Evolutionary conservation across 2,888 invertebrate genomes (phyloP).

Genomic region (Chaetogeoica ovagalla): DNA sequence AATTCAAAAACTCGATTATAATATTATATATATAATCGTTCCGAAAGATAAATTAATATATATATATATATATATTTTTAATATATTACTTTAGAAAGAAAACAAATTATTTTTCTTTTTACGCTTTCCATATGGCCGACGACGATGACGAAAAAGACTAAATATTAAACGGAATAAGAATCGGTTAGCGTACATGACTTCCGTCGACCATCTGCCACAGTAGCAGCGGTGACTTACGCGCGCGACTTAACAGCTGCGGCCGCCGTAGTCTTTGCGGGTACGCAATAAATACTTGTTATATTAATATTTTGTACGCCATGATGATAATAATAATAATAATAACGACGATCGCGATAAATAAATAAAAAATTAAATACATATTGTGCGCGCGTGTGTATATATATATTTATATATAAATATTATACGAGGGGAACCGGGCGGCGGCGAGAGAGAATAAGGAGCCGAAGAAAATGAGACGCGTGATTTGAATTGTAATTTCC

Average conservation of each 20-base stretch:
- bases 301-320: not conserved
- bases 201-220: slow-evolving; percentile 29
- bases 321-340: not conserved
- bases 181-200: not conserved
- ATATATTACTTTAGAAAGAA: too few relatives aligned
- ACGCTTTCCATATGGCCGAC: slow-evolving; percentile 24
- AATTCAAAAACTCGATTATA: too few relatives aligned
- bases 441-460: too few relatives aligned
- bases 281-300: not conserved
- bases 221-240: not conserved
- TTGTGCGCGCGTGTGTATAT: not conserved
- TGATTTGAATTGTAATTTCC: slow-evolving; percentile 53
- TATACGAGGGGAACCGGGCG: not conserved
- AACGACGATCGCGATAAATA: slow-evolving; percentile 9
- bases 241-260: too few relatives aligned
- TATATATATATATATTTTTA: too few relatives aligned
- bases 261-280: too few relatives aligned
- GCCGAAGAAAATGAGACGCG: not conserved
- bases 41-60: too few relatives aligned
- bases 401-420: too few relatives aligned
- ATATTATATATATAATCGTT: too few relatives aligned
- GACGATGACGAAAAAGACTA: not conserved
- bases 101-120: too few relatives aligned
- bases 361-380: too few relatives aligned
- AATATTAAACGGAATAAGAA: slow-evolving; percentile 9